These are phyloP conservation scores for Kuschelorhynchus macadamiae DNA, from an alignment of 2,888 invertebrate genomes.

Conservation along the genomic window DNA sequence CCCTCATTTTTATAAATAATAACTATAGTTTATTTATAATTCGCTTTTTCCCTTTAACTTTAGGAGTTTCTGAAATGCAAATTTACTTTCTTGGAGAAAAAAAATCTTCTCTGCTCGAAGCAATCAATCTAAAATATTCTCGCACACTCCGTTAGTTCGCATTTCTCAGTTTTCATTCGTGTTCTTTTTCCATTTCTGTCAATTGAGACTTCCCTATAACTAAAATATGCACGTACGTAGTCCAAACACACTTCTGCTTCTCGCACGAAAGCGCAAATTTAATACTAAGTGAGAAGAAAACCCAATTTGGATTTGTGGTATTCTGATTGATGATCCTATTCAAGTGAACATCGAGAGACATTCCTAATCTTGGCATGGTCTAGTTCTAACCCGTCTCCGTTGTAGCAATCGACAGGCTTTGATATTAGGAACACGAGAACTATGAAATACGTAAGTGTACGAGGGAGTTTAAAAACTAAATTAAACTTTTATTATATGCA, in stretches of 20 bases:
- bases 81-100: conserved; percentile 4
- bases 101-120: conserved; percentile 5
- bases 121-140: conserved; percentile 19
- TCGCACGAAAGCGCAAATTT: conserved; percentile 45
- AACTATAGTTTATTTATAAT: too few relatives aligned
- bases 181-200: conserved; percentile 7
- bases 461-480: too few relatives aligned
- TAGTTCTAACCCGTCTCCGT: conserved; percentile 15
- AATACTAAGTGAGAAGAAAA: conserved; percentile 53
- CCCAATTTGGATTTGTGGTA: conserved; percentile 64
- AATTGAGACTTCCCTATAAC: conserved; percentile 9
- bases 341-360: conserved; percentile 59
- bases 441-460: background rate
- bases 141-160: conserved; percentile 5
- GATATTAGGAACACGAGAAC: conserved; percentile 1
- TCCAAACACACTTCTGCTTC: conserved; percentile 18
- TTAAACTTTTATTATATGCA: too few relatives aligned
- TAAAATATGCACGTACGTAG: conserved; percentile 30
- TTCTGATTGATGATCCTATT: conserved; percentile 65
- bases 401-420: conserved; percentile 10
- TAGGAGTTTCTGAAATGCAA: too few relatives aligned
- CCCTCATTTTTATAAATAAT: too few relatives aligned
- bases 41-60: too few relatives aligned
- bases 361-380: conserved; percentile 54
- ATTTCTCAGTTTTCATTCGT: conserved; percentile 10